Conservation (phyloP, 2,113 vertebrate species). For the Rhinoptilus africanus region DNA sequence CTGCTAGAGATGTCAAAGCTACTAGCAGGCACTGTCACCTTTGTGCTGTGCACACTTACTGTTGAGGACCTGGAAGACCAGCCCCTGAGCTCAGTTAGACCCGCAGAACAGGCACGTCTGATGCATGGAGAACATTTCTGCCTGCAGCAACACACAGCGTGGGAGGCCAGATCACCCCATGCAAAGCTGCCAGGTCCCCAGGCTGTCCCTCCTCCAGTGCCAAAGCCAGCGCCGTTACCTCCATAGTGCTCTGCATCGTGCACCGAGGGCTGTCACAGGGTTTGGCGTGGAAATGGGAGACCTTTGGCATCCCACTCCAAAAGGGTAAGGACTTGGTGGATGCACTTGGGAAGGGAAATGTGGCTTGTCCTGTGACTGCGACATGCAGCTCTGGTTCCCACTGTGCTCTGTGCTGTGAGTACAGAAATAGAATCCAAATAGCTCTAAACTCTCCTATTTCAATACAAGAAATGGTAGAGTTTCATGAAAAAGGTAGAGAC, state of each 20-base stretch:
- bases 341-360: background rate
- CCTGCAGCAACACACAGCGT: background rate
- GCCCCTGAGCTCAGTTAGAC: background rate
- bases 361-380: background rate
- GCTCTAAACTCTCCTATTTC: background rate
- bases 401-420: background rate
- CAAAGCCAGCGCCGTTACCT: background rate
- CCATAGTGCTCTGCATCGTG: fast-evolving
- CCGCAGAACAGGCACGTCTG: fast-evolving
- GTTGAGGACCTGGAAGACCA: background rate
- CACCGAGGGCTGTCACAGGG: background rate
- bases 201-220: background rate
- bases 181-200: background rate
- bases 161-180: background rate
- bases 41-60: background rate
- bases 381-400: background rate
- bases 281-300: background rate
- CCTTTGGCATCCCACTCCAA: background rate
- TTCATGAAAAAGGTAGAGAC: background rate
- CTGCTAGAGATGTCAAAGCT: background rate
- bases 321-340: background rate
- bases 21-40: background rate
- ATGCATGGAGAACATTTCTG: background rate
- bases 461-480: background rate
- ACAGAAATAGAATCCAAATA: background rate